phyloP scores from a whole-genome alignment of 2,888 invertebrate species.

The Nasonia oneida region DNA sequence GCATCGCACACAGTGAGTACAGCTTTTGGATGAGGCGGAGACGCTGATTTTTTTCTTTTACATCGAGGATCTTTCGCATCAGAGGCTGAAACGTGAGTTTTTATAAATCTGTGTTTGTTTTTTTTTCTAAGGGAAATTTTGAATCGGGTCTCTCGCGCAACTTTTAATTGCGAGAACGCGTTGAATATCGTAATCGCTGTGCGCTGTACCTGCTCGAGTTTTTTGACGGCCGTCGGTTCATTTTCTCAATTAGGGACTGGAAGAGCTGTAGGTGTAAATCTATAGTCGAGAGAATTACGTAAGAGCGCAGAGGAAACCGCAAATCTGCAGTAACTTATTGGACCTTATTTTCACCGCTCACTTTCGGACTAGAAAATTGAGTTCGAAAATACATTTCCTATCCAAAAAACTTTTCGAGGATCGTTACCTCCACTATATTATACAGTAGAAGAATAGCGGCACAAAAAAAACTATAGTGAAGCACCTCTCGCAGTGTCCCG shows the following conservation, averaged over 20 bases:
- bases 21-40: not conserved
- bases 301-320: constrained; percentile 38
- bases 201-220: no score
- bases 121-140: not conserved
- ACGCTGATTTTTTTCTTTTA: not conserved
- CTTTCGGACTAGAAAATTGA: constrained; percentile 9
- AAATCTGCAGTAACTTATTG: constrained; percentile 19
- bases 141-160: no score
- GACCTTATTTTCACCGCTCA: constrained; percentile 20
- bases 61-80: not conserved
- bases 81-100: not conserved
- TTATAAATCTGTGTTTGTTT: no score
- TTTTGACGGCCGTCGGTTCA: no score
- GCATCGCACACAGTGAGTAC: not conserved
- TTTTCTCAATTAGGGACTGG: not conserved
- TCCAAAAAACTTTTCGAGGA: not conserved
- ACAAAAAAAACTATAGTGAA: not conserved
- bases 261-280: not conserved
- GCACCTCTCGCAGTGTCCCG: not conserved
- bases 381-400: not conserved
- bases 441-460: not conserved
- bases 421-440: not conserved
- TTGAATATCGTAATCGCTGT: no score
- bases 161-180: no score
- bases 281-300: constrained; percentile 28